Evolutionary conservation across 2,888 invertebrate species (phyloP).

Genomic region (Agrochola lychnidis): DNA sequence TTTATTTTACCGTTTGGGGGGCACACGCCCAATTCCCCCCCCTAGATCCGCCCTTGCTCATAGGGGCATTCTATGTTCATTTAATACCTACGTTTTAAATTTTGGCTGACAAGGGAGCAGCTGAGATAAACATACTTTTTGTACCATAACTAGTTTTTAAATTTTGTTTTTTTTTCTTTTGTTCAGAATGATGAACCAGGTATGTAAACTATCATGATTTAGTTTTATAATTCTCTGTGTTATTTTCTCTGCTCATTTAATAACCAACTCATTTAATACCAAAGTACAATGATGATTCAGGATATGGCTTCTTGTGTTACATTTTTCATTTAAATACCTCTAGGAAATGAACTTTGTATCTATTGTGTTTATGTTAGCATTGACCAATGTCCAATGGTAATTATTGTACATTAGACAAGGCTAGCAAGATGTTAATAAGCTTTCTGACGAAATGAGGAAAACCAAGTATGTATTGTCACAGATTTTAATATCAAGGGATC

Average conservation of each 20-base stretch:
- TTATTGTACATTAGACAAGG: slow-evolving; percentile 27
- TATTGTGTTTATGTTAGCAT: background rate
- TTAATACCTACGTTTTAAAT: background rate
- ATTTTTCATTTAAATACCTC: slow-evolving; percentile 4
- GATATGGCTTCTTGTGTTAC: background rate
- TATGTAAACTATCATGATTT: slow-evolving; percentile 39
- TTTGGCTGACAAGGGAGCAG: background rate
- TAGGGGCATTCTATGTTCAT: background rate
- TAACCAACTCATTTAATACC: slow-evolving; percentile 1
- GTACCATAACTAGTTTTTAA: background rate
- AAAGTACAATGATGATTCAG: slow-evolving; percentile 19
- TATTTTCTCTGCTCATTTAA: background rate
- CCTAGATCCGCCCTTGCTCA: too few species aligned
- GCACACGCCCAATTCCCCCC: too few species aligned
- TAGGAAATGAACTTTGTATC: slow-evolving; percentile 35
- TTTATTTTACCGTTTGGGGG: too few species aligned
- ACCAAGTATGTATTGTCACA: background rate
- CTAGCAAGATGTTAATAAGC: slow-evolving; percentile 5
- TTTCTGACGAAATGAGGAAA: slow-evolving; percentile 20
- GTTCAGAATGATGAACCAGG: slow-evolving; percentile 40
- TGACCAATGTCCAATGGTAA: slow-evolving; percentile 37
- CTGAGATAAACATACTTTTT: background rate
- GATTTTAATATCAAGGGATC: background rate
- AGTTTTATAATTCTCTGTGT: background rate
- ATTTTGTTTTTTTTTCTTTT: slow-evolving; percentile 35